phyloP scores from a whole-genome alignment of 2,888 invertebrate species.

The Achlya flavicornis region DNA sequence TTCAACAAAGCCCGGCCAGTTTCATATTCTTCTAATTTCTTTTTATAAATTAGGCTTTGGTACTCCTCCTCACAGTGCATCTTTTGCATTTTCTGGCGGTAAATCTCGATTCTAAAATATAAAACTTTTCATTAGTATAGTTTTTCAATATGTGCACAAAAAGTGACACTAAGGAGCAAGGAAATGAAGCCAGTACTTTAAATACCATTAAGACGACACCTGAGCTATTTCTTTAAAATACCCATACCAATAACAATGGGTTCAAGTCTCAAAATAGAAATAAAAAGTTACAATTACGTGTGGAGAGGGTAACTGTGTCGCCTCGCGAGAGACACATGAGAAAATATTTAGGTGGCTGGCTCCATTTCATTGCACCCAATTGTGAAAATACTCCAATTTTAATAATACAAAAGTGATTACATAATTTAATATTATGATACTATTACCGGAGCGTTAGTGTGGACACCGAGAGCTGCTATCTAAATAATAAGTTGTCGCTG shows the following conservation, averaged over 20 bases:
- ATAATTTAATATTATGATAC: neutral
- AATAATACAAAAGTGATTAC: neutral
- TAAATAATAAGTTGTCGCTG: constrained; percentile 27
- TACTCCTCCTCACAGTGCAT: constrained; percentile 48
- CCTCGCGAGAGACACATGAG: neutral
- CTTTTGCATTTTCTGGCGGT: constrained; percentile 41
- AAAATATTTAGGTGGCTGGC: neutral
- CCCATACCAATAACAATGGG: neutral
- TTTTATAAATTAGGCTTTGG: constrained; percentile 37
- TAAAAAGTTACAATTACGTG: too few species aligned
- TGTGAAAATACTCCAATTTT: neutral
- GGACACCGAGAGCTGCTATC: constrained; percentile 23
- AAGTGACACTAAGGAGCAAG: neutral
- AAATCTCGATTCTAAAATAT: constrained; percentile 51
- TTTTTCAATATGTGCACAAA: neutral
- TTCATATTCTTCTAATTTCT: constrained; percentile 45
- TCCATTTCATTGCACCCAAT: neutral
- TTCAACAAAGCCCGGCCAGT: constrained; percentile 9
- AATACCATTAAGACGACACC: neutral
- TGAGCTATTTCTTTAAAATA: neutral
- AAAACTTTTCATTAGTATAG: neutral
- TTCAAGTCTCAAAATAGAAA: neutral
- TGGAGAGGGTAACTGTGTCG: neutral
- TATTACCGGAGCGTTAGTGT: constrained; percentile 13
- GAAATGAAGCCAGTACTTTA: neutral